These are phyloP conservation scores for Sarotherodon lohbergeri DNA, from an alignment of 2,113 vertebrate genomes.

Conservation along the genomic window DNA sequence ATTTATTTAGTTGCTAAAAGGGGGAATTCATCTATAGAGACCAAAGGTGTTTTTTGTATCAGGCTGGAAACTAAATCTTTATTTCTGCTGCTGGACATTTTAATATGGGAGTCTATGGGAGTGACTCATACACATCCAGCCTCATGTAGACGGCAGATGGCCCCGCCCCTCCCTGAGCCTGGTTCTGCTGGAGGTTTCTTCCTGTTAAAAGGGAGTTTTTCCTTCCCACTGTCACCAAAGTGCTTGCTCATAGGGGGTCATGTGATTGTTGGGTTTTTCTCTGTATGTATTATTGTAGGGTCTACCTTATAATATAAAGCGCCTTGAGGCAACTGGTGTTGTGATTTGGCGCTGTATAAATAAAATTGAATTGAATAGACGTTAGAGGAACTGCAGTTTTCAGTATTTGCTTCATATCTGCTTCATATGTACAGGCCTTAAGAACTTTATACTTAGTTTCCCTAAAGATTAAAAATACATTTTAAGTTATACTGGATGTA, in stretches of 20 bases:
- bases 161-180: background rate
- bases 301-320: background rate
- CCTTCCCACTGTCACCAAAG: background rate
- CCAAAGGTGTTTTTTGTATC: background rate
- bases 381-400: background rate
- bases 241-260: background rate
- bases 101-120: background rate
- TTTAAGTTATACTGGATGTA: background rate
- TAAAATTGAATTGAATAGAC: background rate
- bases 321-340: background rate
- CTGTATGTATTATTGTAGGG: background rate
- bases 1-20: background rate
- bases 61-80: background rate
- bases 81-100: background rate
- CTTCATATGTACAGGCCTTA: background rate
- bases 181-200: background rate
- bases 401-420: background rate
- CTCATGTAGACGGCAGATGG: background rate
- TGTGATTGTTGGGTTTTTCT: background rate
- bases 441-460: background rate
- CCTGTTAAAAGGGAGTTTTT: background rate
- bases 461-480: background rate
- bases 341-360: background rate
- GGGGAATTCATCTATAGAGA: background rate
- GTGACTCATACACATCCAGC: background rate